A percentile compares a stretch with the other conserved stretches of the same genome.
Evolutionary conservation across 2,113 vertebrate genomes (phyloP).

Genomic region (Rattus norvegicus): DNA sequence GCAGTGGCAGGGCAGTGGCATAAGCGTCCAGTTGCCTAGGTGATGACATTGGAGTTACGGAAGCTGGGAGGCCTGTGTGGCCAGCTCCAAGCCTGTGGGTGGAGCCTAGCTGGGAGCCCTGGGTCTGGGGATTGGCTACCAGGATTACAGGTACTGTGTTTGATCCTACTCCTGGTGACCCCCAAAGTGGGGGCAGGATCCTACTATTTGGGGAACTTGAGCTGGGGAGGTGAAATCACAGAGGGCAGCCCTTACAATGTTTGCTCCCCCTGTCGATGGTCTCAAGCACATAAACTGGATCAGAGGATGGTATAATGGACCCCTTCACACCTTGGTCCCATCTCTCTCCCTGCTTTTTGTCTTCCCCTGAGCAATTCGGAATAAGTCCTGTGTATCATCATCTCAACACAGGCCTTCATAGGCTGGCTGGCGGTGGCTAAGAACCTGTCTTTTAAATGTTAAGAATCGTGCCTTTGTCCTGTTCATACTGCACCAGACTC

Average conservation of each 20-base stretch:
- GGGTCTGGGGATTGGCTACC: slow-evolving; percentile 4
- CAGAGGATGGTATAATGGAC: neutral
- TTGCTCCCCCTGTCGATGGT: neutral
- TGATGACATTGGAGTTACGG: slow-evolving; percentile 86
- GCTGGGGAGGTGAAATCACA: neutral
- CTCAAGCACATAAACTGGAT: no score
- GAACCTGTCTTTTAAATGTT: fast-evolving
- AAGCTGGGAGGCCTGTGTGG: slow-evolving; percentile 81
- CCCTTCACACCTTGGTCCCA: neutral
- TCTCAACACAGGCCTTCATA: fast-evolving
- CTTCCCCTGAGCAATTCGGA: neutral
- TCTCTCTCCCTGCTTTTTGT: no score
- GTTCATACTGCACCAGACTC: neutral
- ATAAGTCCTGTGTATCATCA: neutral
- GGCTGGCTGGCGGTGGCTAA: fast-evolving
- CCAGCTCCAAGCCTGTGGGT: slow-evolving; percentile 69
- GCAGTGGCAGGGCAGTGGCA: slow-evolving; percentile 19
- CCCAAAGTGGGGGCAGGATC: neutral
- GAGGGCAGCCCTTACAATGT: neutral
- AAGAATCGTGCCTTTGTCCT: no score
- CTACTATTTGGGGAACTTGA: neutral
- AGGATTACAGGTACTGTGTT: no score
- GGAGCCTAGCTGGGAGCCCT: slow-evolving; percentile 68
- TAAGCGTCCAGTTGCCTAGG: slow-evolving; percentile 91
- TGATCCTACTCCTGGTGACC: neutral